phyloP scores from a whole-genome alignment of 2,888 invertebrate species.

The Phyllotreta striolata region DNA sequence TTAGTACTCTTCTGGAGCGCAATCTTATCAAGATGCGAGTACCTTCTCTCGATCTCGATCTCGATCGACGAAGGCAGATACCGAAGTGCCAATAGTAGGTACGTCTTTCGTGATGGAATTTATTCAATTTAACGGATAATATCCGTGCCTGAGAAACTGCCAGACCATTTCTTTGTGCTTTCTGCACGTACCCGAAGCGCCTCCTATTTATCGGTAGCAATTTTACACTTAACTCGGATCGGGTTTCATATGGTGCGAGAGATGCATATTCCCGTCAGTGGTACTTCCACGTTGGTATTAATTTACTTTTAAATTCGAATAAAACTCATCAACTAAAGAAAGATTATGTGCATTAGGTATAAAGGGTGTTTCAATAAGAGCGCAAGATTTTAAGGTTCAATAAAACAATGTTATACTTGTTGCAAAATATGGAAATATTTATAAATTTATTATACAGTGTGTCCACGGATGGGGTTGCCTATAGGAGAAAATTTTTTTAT shows the following conservation, averaged over 20 bases:
- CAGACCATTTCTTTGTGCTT: constrained; percentile 53
- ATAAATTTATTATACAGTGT: too few relatives aligned
- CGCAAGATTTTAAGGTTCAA: too few relatives aligned
- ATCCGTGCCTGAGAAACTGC: constrained; percentile 54
- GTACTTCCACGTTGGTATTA: constrained; percentile 16
- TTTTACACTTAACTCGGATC: constrained; percentile 33
- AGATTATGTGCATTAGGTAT: too few relatives aligned
- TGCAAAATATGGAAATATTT: too few relatives aligned
- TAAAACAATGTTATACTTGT: too few relatives aligned
- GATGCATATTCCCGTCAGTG: constrained; percentile 9
- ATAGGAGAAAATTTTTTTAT: too few relatives aligned
- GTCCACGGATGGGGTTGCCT: too few relatives aligned
- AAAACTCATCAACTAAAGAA: neutral
- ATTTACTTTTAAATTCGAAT: constrained; percentile 9
- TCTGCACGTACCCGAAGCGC: constrained; percentile 50
- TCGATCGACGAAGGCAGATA: constrained; percentile 9
- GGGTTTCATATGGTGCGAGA: constrained; percentile 21
- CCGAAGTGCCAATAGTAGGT: constrained; percentile 32
- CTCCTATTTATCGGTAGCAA: constrained; percentile 47
- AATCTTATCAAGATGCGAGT: too few relatives aligned
- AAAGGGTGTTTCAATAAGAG: too few relatives aligned
- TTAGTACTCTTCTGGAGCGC: too few relatives aligned
- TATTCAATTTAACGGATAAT: constrained; percentile 57
- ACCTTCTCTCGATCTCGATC: too few relatives aligned
- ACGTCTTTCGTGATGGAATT: constrained; percentile 55